A percentile compares a stretch with the other conserved stretches of the same genome.
phyloP scores from a whole-genome alignment of 2,888 invertebrate species.

The Temnothorax rugatulus region DNA sequence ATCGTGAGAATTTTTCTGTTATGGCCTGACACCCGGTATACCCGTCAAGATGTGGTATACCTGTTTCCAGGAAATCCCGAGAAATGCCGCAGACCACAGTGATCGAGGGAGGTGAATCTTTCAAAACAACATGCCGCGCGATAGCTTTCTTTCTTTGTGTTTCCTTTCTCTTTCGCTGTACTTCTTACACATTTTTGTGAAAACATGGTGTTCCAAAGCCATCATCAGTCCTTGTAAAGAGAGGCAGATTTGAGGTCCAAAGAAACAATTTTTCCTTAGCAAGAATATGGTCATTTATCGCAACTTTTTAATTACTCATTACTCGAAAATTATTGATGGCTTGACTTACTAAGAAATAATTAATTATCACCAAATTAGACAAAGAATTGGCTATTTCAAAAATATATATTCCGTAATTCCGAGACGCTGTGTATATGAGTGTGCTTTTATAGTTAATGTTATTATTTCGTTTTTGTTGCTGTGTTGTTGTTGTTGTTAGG shows the following conservation, averaged over 20 bases:
- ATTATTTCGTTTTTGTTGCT: neutral
- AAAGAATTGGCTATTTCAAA: neutral
- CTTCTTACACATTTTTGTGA: neutral
- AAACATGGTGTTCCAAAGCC: neutral
- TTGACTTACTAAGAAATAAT: neutral
- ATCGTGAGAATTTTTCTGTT: constrained; percentile 24
- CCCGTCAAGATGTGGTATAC: neutral
- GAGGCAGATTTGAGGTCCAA: neutral
- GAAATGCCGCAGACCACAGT: constrained; percentile 21
- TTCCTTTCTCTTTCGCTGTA: neutral
- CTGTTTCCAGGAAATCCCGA: constrained; percentile 34
- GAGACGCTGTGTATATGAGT: neutral
- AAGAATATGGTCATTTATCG: neutral
- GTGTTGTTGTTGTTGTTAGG: neutral
- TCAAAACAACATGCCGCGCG: constrained; percentile 20
- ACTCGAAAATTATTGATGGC: neutral
- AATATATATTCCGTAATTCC: neutral
- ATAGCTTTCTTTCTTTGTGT: constrained; percentile 14
- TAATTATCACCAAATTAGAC: neutral
- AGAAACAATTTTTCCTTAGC: neutral
- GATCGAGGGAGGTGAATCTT: constrained; percentile 27
- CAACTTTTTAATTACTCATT: neutral
- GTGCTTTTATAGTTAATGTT: neutral
- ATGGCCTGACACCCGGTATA: neutral
- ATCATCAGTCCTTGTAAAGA: neutral